These are phyloP conservation scores for Enteromius mattozi DNA, from an alignment of 2,797 vertebrate species.

Conservation along the genomic window DNA sequence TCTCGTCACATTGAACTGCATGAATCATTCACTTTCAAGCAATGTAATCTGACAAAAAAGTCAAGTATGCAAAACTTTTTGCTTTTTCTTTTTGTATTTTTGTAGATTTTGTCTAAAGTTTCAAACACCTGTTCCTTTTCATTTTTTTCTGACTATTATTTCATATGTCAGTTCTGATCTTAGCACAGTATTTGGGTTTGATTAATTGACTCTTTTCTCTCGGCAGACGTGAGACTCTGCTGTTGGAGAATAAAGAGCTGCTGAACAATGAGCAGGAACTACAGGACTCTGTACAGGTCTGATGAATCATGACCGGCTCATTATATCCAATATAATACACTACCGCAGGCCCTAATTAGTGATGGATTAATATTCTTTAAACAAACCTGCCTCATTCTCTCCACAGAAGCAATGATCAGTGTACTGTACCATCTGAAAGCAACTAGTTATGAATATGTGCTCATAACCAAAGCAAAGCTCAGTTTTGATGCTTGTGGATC, in stretches of 20 bases:
- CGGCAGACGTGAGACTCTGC: not conserved
- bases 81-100: not conserved
- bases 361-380: slow-evolving; percentile 28
- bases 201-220: not conserved
- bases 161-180: not conserved
- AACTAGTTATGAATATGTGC: slow-evolving; percentile 21
- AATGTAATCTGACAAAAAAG: not conserved
- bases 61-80: not conserved
- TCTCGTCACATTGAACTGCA: no score
- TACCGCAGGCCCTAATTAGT: slow-evolving; percentile 20
- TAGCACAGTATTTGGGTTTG: not conserved
- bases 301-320: not conserved
- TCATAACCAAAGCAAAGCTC: slow-evolving; percentile 31
- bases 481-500: not conserved
- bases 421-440: slow-evolving; percentile 13
- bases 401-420: not conserved
- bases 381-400: slow-evolving; percentile 33
- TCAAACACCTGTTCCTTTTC: not conserved
- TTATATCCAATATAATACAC: not conserved
- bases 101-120: not conserved
- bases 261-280: not conserved
- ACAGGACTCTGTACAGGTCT: not conserved
- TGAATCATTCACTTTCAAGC: not conserved
- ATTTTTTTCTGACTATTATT: not conserved
- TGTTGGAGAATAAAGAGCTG: slow-evolving; percentile 9